Base-by-base conservation (phyloP, 2,113 vertebrate species). In the Cepphus grylle region DNA sequence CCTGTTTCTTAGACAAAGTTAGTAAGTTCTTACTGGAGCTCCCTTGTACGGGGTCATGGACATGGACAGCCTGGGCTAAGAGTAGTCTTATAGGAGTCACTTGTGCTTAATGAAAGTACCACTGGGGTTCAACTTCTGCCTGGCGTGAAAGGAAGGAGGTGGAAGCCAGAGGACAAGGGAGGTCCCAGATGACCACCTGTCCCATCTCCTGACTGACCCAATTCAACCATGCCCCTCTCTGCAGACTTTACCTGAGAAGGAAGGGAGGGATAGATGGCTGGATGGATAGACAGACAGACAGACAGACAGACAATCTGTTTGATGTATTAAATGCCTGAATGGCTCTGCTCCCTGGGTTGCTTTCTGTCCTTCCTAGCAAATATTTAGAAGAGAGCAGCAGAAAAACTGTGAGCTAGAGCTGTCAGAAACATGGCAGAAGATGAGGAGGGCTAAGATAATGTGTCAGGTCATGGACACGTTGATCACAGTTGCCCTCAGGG, bases 201-300 rank as follows among this genome's bases (percentile, higher is more conserved):
- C 40, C 29, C 29, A 11, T 34, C 20, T 73, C 49, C 59, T 85
- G 40, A 25, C 0, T 61, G 29, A 79, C 20, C 18, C 8, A 14
- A 9, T 55, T 88, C 82, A 90, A n/a, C 19, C 0, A 1, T 30
- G 22, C 15, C 15, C 11, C 45, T 52, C 70, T 74, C 40, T 92
- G 26, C 32, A 66, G 55, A n/a, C 65, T n/a, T 26, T 42, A 47
- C 32, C 47, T 49, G 42, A 58, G 58, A 91, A 74, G 11, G 20
- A 81, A 71, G 14, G 16, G 9, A 30, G 40, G 21, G 42, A n/a
- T 10, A 27, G 32, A 17, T 29, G 13, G 12, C 14, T 18, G 22
- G 49, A 18, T 45, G 5, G 13, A 23, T 17, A 2, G 12, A 36
- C 7, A 4, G 56, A 32, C 0, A 1, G 29, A 43, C 2, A 4